A percentile compares a stretch with the other conserved stretches of the same genome.
Evolutionary conservation across 2,113 vertebrate genomes (phyloP).

Genomic region (Tichodroma muraria): DNA sequence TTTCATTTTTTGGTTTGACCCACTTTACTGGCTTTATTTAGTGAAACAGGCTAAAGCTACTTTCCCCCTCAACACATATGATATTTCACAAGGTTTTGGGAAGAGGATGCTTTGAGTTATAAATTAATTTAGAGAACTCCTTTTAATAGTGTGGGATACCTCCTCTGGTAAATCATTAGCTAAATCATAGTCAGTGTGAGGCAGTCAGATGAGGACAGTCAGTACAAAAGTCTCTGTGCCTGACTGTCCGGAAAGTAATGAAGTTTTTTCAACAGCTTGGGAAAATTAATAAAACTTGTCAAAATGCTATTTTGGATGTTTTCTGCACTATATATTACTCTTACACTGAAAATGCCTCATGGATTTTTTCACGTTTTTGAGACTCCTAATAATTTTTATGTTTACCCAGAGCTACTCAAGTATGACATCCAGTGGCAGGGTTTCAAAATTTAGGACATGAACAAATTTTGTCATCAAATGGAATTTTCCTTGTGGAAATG

Average conservation of each 20-base stretch:
- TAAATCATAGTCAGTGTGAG: neutral
- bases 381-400: neutral
- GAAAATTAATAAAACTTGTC: neutral
- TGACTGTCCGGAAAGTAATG: neutral
- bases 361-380: neutral
- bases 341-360: neutral
- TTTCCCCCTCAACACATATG: neutral
- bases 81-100: neutral
- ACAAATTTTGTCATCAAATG: neutral
- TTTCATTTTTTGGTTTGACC: neutral
- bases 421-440: conserved; percentile 39
- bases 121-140: neutral
- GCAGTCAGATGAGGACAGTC: conserved; percentile 10
- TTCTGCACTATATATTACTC: neutral
- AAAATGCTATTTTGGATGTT: conserved; percentile 3
- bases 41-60: neutral
- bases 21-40: neutral
- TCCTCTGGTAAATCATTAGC: neutral
- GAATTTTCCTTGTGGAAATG: neutral
- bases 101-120: neutral
- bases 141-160: neutral
- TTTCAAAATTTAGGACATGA: neutral
- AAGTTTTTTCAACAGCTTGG: neutral
- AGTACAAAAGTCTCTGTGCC: neutral
- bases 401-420: conserved; percentile 21